A percentile compares a stretch with the other conserved stretches of the same genome.
Conservation (phyloP, 1,140 invertebrate species). For the Nasonia vitripennis region DNA sequence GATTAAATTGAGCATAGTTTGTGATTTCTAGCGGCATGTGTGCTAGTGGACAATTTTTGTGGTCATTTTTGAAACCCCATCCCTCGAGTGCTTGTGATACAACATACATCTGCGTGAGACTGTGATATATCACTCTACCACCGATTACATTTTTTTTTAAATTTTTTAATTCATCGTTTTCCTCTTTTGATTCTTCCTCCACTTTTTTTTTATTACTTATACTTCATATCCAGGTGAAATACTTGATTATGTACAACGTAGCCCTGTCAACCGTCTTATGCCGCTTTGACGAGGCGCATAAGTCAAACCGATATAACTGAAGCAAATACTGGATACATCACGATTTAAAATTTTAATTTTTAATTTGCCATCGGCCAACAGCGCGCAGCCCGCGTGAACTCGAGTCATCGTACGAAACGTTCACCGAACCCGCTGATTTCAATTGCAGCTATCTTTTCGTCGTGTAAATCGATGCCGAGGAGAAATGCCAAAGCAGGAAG, state of each 20-base stretch:
- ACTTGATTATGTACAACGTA: not conserved
- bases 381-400: constrained; percentile 3
- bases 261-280: constrained; percentile 12
- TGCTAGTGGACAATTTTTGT: constrained; percentile 4
- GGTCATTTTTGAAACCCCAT: not conserved
- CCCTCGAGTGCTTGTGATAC: constrained; percentile 16
- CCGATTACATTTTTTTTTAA: not conserved
- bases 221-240: constrained; percentile 3
- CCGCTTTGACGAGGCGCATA: not conserved
- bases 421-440: not conserved
- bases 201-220: not conserved
- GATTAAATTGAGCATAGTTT: not conserved
- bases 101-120: not conserved
- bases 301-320: constrained; percentile 51
- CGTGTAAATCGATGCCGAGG: not conserved
- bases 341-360: constrained; percentile 38
- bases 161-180: constrained; percentile 4
- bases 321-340: constrained; percentile 56
- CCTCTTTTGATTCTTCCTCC: not conserved
- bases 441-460: constrained; percentile 1
- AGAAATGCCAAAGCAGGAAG: not conserved
- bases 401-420: constrained; percentile 2
- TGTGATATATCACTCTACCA: not conserved
- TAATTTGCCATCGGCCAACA: constrained; percentile 14
- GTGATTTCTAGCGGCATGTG: not conserved